Percentiles rank a stretch among this genome's conserved stretches.
These are phyloP conservation scores for Parapsyche elsis DNA, from an alignment of 1,140 invertebrate species.

Conservation along the genomic window DNA sequence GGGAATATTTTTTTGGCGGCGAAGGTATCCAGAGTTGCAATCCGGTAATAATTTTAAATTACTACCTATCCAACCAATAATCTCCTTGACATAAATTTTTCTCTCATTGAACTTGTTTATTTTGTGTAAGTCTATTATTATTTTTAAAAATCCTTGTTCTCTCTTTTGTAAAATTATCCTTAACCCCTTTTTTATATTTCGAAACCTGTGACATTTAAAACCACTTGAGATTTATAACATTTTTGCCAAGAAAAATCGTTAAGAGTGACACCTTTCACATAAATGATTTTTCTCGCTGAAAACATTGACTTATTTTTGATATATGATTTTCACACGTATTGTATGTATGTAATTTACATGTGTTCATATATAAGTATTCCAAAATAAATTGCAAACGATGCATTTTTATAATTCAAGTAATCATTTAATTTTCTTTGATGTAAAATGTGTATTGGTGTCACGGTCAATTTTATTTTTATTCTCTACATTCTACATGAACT, in stretches of 20 bases:
- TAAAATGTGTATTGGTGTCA: not conserved
- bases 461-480: constrained; percentile 13
- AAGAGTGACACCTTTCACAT: not conserved
- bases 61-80: constrained; percentile 60
- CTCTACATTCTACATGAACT: not conserved
- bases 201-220: not conserved
- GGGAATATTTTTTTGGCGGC: constrained; percentile 89
- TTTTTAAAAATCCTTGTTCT: constrained; percentile 14
- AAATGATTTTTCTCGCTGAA: not conserved
- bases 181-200: constrained; percentile 18
- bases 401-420: too few species aligned
- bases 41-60: too few species aligned
- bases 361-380: too few species aligned
- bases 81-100: not conserved
- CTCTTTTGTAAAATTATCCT: not conserved
- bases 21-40: constrained; percentile 80
- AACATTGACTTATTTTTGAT: not conserved
- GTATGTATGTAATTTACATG: too few species aligned
- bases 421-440: not conserved
- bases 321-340: too few species aligned
- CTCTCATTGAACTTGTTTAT: not conserved
- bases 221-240: not conserved
- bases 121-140: not conserved
- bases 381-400: too few species aligned
- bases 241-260: not conserved